Conservation (phyloP, 2,888 invertebrate species). For the Neoscelio sp. region DNA sequence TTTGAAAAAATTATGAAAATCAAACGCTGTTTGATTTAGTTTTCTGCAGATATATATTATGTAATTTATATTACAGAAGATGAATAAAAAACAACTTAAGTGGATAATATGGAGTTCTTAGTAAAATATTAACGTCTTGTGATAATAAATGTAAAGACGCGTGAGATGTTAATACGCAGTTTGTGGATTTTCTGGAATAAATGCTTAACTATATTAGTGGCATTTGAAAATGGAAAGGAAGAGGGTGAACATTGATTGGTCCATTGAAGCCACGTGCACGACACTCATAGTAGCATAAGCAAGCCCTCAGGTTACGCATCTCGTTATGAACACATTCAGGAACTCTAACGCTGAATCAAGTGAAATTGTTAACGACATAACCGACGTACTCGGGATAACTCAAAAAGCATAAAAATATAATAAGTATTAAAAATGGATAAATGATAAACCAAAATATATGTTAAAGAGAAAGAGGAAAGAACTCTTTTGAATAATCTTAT, state of each 20-base stretch:
- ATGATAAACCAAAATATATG: too few species aligned
- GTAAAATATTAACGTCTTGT: too few species aligned
- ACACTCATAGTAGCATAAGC: constrained; percentile 75
- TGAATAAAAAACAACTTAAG: too few species aligned
- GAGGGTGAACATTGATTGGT: constrained; percentile 83
- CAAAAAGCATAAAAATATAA: constrained; percentile 50
- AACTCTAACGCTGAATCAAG: constrained; percentile 81
- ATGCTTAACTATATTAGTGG: constrained; percentile 65
- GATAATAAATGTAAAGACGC: neutral
- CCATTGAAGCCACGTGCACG: constrained; percentile 82
- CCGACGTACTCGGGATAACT: constrained; percentile 39
- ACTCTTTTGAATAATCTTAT: too few species aligned
- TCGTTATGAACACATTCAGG: constrained; percentile 83
- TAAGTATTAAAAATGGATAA: too few species aligned
- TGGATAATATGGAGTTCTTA: too few species aligned
- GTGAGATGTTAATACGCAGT: constrained; percentile 25
- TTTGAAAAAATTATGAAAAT: too few species aligned
- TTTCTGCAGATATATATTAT: too few species aligned
- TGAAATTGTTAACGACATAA: constrained; percentile 79
- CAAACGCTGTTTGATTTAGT: too few species aligned
- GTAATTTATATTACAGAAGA: too few species aligned
- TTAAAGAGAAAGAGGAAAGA: too few species aligned
- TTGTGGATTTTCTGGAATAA: constrained; percentile 66
- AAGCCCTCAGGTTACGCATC: constrained; percentile 81
- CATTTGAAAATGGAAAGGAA: constrained; percentile 71